phyloP scores from a whole-genome alignment of 2,888 invertebrate species.

The Lobophora halterata region DNA sequence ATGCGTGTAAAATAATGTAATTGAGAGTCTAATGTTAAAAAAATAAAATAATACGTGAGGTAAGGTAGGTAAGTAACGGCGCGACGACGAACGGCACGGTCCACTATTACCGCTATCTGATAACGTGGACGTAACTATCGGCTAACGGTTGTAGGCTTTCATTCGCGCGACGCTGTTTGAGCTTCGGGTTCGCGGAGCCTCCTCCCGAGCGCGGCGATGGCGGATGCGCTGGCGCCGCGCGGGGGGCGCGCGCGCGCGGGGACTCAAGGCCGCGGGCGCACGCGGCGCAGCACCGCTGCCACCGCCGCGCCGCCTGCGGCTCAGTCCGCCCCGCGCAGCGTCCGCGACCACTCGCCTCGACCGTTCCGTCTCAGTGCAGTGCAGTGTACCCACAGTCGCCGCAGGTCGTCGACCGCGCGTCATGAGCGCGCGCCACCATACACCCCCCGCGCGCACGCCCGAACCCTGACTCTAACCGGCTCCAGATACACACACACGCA shows the following conservation, averaged over 20 bases:
- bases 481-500: conserved; percentile 30
- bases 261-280: conserved; percentile 67
- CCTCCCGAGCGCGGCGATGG: conserved; percentile 2
- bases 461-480: conserved; percentile 40
- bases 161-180: conserved; percentile 1
- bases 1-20: too few species aligned
- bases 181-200: conserved; percentile 8
- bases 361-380: conserved; percentile 23
- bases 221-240: conserved; percentile 14
- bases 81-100: conserved; percentile 5
- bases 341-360: conserved; percentile 26
- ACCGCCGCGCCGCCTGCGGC: conserved; percentile 33
- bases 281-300: conserved; percentile 42
- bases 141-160: conserved; percentile 19
- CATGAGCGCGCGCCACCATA: conserved; percentile 58
- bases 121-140: conserved; percentile 19
- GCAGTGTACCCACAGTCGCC: conserved; percentile 54
- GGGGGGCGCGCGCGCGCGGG: conserved; percentile 21
- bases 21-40: not conserved
- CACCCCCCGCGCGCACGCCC: conserved; percentile 42
- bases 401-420: conserved; percentile 71
- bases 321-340: conserved; percentile 26
- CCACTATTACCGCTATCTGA: conserved; percentile 16
- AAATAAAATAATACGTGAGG: not conserved
- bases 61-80: not conserved